These are phyloP conservation scores for Brenthis daphne DNA, from an alignment of 2,888 invertebrate genomes.

Conservation along the genomic window DNA sequence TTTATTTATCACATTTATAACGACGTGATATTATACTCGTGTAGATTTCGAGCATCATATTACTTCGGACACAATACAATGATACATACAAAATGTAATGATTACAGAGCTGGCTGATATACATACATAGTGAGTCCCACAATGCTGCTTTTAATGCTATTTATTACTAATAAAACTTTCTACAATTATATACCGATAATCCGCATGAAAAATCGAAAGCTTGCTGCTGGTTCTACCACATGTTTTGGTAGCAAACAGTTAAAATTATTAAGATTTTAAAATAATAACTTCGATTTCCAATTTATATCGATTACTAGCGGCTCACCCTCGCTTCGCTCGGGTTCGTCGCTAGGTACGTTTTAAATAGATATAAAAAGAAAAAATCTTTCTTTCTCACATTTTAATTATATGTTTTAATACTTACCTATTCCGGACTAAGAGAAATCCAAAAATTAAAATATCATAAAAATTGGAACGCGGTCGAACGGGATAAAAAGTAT, in stretches of 20 bases:
- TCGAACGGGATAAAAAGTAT: too few relatives aligned
- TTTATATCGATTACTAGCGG: neutral
- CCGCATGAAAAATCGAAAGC: conserved; percentile 16
- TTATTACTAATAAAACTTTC: conserved; percentile 20
- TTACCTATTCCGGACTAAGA: too few relatives aligned
- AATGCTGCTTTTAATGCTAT: conserved; percentile 32
- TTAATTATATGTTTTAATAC: too few relatives aligned
- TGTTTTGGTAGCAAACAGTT: neutral
- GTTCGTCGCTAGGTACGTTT: too few relatives aligned
- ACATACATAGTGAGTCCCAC: conserved; percentile 16
- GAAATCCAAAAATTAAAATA: too few relatives aligned
- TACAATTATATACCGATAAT: conserved; percentile 5
- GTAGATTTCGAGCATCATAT: conserved; percentile 26
- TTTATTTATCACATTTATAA: conserved; percentile 28
- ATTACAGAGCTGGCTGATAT: neutral
- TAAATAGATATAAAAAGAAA: too few relatives aligned
- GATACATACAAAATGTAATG: neutral
- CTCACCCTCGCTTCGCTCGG: too few relatives aligned
- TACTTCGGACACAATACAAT: conserved; percentile 11
- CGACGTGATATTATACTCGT: conserved; percentile 6
- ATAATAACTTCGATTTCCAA: conserved; percentile 1
- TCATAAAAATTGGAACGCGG: too few relatives aligned
- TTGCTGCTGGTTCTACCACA: conserved; percentile 12
- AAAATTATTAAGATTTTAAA: neutral
- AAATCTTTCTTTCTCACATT: too few relatives aligned